A percentile compares a stretch with the other conserved stretches of the same genome.
Evolutionary conservation across 2,888 invertebrate species (phyloP).

Genomic region (Eueremaeus valkanovi): DNA sequence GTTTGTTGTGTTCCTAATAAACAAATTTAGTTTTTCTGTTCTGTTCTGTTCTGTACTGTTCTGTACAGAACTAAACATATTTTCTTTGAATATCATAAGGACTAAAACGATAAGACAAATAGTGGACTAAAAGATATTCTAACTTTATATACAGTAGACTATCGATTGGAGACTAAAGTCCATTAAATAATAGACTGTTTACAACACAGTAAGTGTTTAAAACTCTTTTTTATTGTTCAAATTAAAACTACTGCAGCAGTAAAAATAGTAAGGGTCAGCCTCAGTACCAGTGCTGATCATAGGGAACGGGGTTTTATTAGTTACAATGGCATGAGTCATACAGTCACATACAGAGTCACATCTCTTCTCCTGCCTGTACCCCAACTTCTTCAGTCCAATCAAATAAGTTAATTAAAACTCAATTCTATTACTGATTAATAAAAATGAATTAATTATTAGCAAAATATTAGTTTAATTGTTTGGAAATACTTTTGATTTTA

Average conservation of each 20-base stretch:
- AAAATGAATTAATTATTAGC: too few species aligned
- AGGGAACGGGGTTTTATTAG: background rate
- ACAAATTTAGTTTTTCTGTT: background rate
- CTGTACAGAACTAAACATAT: too few species aligned
- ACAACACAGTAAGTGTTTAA: background rate
- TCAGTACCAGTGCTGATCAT: too few species aligned
- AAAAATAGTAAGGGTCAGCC: too few species aligned
- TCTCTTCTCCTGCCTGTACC: background rate
- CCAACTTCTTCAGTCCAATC: too few species aligned
- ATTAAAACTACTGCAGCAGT: background rate
- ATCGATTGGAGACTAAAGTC: background rate
- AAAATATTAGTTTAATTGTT: too few species aligned
- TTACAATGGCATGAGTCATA: background rate
- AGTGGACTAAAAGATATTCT: too few species aligned
- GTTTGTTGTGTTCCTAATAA: conserved; percentile 10
- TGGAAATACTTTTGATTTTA: too few species aligned
- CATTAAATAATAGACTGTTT: background rate
- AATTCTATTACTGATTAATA: too few species aligned
- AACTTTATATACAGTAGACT: too few species aligned
- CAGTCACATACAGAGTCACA: background rate
- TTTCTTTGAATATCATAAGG: too few species aligned
- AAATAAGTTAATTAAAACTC: too few species aligned
- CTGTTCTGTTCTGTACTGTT: background rate
- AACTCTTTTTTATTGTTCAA: background rate
- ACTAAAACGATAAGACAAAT: background rate